Evolutionary conservation across 92 coral and sea anemone genomes (phyloP), one percentile per base, ranked within the genome.

Genomic region (Palythoa grandiflora): DNA sequence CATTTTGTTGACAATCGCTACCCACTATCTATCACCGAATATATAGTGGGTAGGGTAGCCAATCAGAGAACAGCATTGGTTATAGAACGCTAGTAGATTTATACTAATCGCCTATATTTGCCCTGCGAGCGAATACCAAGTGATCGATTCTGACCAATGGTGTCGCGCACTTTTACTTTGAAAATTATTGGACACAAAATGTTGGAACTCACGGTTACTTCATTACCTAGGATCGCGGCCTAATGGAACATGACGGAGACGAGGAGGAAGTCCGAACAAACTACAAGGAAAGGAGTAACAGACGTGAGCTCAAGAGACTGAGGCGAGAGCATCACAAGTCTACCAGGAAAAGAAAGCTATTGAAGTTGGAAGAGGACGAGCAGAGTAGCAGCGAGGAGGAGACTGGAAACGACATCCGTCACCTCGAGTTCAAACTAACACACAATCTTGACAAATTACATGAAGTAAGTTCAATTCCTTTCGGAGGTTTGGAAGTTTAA

Each of bases 391-490:
- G 93, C 84, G 93, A 96, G 60, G 87, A 91, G 47, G 98, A 90
- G 85, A 59, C 93, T 84, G 92, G 92, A 71, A 85, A 83, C 61
- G 99, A 97, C 94, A 92, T 97, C 75, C 97, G 97, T 79, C 98
- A 97, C 77, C 77, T 97, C 16, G 99, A 97, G 76, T 97, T 97
- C 88, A 97, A 97, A 71, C 91, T 97, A 68, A 95, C 97, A 0
- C 99, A 97, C 59, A 94, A 97, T 71, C 83, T 97, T 40, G 98
- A 97, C 81, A 93, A 97, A 55, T 89, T 97, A 13, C 92, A 91
- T 61, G 96, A 94, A 3, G 95, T 81, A 38, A 11, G 92, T 65
- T 65, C 39, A 2, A 28, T 36, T 15, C 75, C 19, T 47, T 13
- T 19, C 37, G 16, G 36, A 1, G 15, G 36, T 8, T 20, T 66